Conservation (phyloP, 2,797 vertebrate species). For the Neopelma chrysocephalum region DNA sequence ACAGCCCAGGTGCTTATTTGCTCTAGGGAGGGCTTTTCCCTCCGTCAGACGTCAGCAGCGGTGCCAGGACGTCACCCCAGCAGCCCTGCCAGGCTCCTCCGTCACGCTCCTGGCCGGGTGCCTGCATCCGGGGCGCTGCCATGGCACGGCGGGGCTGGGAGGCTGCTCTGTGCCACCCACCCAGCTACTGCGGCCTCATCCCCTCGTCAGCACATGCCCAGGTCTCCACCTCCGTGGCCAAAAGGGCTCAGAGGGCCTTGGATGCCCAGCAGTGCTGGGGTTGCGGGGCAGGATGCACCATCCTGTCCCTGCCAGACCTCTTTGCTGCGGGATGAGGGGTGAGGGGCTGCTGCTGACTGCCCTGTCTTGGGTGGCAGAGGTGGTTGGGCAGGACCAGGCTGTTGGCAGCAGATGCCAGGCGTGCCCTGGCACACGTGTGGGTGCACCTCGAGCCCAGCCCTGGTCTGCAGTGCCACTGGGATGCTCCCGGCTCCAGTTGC, state of each 20-base stretch:
- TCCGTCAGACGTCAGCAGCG: not conserved
- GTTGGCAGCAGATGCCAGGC: not conserved
- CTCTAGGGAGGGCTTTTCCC: slow-evolving; percentile 45
- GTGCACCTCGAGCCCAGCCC: not conserved
- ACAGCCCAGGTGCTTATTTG: not conserved
- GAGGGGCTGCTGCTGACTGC: not conserved
- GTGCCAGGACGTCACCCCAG: not conserved
- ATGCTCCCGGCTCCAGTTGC: not conserved
- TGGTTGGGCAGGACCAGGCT: not conserved
- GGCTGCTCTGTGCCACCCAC: fast-evolving
- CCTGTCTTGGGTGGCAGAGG: fast-evolving
- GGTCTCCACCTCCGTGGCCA: fast-evolving
- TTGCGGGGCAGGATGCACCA: fast-evolving
- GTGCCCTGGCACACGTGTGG: not conserved
- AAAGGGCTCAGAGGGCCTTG: not conserved
- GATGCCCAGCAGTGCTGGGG: too few relatives aligned
- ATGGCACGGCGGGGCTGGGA: fast-evolving
- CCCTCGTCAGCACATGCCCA: not conserved
- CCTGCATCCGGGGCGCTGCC: not conserved
- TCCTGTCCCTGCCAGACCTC: fast-evolving
- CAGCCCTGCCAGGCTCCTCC: not conserved
- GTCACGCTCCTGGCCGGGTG: not conserved
- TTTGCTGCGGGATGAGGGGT: not conserved
- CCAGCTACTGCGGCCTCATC: fast-evolving
- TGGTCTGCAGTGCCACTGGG: not conserved